Base-by-base conservation (phyloP, 1,140 invertebrate genomes). In the Drosophila yakuba region DNA sequence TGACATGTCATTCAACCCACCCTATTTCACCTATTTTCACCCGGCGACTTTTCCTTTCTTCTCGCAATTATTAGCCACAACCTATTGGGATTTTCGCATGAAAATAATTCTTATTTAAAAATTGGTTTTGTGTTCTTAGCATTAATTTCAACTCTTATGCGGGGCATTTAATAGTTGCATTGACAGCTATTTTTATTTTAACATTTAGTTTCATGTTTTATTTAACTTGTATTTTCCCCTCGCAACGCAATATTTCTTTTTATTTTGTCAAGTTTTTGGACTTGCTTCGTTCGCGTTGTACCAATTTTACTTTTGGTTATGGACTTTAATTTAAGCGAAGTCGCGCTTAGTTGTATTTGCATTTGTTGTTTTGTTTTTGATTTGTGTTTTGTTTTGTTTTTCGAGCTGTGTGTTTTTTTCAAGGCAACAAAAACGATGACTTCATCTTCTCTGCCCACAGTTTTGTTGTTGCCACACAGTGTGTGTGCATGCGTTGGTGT, bases 391-490 rank as follows among this genome's bases (percentile, higher is more conserved):
- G n/a, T 47, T 43, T 63, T 20, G 58, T 58, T 66, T 55, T 23
- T 62, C 20, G 38, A 35, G 38, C 39, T 28, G 14, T 45, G 43
- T 45, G 58, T 41, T 44, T 43, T 38, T 60, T 82, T 82, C 74
- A 82, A 82, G 80, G 68, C 68, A 82, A 71, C 58, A 61, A 67
- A 67, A 69, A 23, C 80, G 80, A 84, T 84, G 80, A 84, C 77
- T 84, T 84, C 81, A 84, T 84, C 80, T 84, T 63, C 81, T 59
- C 64, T 77, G 72, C 69, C 67, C 73, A 80, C 78, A 64, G 28
- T 15, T 48, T 48, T 41, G 47, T 66, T 50, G 28, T 51, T 35
- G 48, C 48, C 14, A 3, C n/a, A 17, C 28, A 47, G 8, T 17
- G 48, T 51, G 41, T 62, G 41, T 62, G 45, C 45, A 35, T 47